These are phyloP conservation scores for Sander vitreus DNA, from an alignment of 2,113 vertebrate genomes.

Conservation along the genomic window DNA sequence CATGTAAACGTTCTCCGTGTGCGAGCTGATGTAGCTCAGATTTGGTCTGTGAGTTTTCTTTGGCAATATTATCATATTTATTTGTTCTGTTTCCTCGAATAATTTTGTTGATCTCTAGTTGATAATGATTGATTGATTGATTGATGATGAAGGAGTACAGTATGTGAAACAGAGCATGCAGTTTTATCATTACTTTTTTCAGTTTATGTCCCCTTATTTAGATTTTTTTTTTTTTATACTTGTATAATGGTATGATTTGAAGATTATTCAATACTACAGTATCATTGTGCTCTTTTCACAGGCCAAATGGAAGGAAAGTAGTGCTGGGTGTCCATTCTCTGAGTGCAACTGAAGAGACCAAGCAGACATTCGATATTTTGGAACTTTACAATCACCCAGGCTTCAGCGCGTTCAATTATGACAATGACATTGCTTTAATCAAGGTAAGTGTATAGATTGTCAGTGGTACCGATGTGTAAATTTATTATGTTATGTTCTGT, in stretches of 20 bases:
- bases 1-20: too few species aligned
- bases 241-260: not conserved
- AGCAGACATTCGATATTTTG: conserved; percentile 79
- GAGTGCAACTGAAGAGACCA: conserved; percentile 70
- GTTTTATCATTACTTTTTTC: not conserved
- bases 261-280: not conserved
- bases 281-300: conserved; percentile 10
- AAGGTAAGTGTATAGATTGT: conserved; percentile 68
- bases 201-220: not conserved
- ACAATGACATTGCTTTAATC: conserved; percentile 85
- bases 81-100: not conserved
- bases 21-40: not conserved
- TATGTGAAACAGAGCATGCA: not conserved
- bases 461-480: not conserved
- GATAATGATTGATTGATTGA: too few species aligned
- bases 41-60: not conserved
- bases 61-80: not conserved
- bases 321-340: conserved; percentile 84
- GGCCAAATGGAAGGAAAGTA: conserved; percentile 66
- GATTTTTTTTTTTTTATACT: not conserved
- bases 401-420: conserved; percentile 65
- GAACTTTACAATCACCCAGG: conserved; percentile 77
- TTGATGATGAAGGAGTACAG: too few species aligned
- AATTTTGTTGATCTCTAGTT: not conserved
- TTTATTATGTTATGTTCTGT: not conserved